These are phyloP conservation scores for Rhyacophila brunnea DNA, from an alignment of 1,140 invertebrate species.

Conservation along the genomic window DNA sequence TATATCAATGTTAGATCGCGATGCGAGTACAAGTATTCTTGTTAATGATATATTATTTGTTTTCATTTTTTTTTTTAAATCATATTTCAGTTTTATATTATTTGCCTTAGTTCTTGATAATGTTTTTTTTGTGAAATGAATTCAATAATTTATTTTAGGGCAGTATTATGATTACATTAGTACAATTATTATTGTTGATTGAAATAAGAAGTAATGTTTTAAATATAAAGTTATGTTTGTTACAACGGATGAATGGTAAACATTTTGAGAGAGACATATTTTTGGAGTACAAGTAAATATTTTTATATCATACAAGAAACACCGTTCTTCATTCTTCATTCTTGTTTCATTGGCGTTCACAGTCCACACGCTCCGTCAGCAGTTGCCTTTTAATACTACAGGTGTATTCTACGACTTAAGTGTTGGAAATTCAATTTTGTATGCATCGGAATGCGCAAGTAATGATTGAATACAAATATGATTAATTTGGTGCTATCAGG, in stretches of 20 bases:
- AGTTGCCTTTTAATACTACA: not conserved
- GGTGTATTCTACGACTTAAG: not conserved
- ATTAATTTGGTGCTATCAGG: not conserved
- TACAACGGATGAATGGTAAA: conserved; percentile 18
- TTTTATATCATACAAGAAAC: too few relatives aligned
- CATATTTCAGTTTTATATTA: not conserved
- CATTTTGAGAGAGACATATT: conserved; percentile 8
- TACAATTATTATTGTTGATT: conserved; percentile 36
- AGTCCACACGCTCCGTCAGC: not conserved
- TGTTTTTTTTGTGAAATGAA: conserved; percentile 23
- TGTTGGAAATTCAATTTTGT: not conserved
- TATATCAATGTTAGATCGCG: too few relatives aligned
- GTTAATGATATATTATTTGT: not conserved
- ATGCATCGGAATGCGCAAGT: not conserved
- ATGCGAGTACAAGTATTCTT: too few relatives aligned
- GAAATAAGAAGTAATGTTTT: conserved; percentile 29
- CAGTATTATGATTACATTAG: conserved; percentile 36
- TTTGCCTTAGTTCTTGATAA: conserved; percentile 16
- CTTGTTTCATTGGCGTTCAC: not conserved
- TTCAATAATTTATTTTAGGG: conserved; percentile 36
- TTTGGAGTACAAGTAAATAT: conserved; percentile 2
- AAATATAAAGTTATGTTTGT: conserved; percentile 24
- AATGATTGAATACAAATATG: not conserved
- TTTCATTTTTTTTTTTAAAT: conserved; percentile 4
- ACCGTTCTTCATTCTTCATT: not conserved